Conservation (phyloP, 1,140 invertebrate genomes). For the Cepaea nemoralis region DNA sequence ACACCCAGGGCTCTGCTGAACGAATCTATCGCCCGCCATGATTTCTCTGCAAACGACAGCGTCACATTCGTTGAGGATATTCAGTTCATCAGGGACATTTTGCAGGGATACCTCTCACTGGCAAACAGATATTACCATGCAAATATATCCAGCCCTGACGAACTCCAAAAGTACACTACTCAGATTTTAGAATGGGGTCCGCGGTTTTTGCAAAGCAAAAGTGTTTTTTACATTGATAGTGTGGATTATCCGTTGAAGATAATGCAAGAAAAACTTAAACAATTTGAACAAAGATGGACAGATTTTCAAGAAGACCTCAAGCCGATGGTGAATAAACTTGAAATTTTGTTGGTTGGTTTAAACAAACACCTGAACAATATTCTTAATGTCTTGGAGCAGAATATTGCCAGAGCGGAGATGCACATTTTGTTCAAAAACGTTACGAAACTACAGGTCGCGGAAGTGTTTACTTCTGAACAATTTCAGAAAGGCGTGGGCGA, state of each 20-base stretch:
- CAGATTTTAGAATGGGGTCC: constrained; percentile 45
- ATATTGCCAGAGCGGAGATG: constrained; percentile 30
- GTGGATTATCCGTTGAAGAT: constrained; percentile 54
- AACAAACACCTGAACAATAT: constrained; percentile 38
- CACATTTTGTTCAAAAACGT: constrained; percentile 46
- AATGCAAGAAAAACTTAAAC: constrained; percentile 42
- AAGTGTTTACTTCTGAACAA: constrained; percentile 43
- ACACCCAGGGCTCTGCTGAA: constrained; percentile 16
- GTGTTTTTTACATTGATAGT: constrained; percentile 52
- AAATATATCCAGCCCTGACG: constrained; percentile 38
- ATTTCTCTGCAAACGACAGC: not conserved
- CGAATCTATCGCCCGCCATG: not conserved
- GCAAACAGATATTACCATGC: constrained; percentile 36
- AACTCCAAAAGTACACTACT: constrained; percentile 37
- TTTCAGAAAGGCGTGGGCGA: constrained; percentile 46
- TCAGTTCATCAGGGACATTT: not conserved
- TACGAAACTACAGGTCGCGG: constrained; percentile 47
- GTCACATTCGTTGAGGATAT: not conserved
- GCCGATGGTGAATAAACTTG: constrained; percentile 45
- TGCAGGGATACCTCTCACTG: not conserved
- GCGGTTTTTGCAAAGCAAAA: constrained; percentile 53
- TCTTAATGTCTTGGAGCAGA: constrained; percentile 32
- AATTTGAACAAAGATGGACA: constrained; percentile 41
- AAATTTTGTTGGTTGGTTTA: constrained; percentile 36
- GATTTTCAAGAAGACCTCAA: constrained; percentile 37